phyloP scores from a whole-genome alignment of 2,113 vertebrate species.

The Pachycephala philippinensis region DNA sequence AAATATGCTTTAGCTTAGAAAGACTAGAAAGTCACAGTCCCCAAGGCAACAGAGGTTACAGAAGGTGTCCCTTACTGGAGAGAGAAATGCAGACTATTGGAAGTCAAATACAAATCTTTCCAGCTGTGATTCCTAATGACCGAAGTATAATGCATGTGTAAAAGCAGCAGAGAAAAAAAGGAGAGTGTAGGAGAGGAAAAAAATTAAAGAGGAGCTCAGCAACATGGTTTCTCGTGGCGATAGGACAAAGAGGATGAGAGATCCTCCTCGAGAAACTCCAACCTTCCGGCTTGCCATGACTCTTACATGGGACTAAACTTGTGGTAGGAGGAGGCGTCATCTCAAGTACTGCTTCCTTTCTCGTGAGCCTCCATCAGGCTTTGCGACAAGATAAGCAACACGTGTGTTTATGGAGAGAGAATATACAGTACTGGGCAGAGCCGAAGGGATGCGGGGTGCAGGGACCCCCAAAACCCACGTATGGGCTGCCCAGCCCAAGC shows the following conservation, averaged over 20 bases:
- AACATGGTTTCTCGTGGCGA: accelerated
- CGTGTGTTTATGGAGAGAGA: neutral
- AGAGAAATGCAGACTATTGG: neutral
- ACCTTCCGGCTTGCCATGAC: neutral
- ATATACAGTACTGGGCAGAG: accelerated
- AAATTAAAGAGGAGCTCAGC: neutral
- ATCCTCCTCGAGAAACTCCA: neutral
- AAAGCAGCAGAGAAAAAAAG: neutral
- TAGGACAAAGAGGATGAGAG: neutral
- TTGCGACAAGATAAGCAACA: neutral
- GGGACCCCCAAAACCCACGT: neutral
- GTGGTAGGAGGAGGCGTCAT: neutral
- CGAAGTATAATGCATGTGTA: neutral
- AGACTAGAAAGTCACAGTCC: slow-evolving; percentile 49
- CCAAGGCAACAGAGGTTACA: slow-evolving; percentile 48
- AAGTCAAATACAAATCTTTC: slow-evolving; percentile 27
- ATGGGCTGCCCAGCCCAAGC: neutral
- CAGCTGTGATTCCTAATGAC: slow-evolving; percentile 40
- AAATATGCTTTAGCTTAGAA: slow-evolving; percentile 46
- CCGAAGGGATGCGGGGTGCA: no score
- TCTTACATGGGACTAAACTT: neutral
- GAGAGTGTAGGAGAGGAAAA: neutral
- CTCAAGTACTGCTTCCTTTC: neutral
- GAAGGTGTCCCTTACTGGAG: slow-evolving; percentile 11
- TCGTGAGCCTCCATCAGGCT: neutral